Conservation (phyloP, 2,113 vertebrate genomes). For the Vicugna pacos region DNA sequence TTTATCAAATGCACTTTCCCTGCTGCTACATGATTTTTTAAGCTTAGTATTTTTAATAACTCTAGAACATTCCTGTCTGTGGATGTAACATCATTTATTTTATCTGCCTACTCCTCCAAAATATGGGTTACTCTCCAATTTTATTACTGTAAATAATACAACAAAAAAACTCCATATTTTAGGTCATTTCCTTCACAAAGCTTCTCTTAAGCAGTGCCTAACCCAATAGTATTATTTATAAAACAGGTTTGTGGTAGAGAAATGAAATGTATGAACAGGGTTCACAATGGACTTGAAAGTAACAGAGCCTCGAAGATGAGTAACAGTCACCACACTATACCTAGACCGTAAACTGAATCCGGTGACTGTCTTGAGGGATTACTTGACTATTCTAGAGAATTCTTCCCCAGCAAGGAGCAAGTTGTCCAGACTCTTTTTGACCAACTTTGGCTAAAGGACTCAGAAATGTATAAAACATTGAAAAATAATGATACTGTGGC, state of each 20-base stretch:
- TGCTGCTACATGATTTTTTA: neutral
- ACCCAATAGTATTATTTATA: neutral
- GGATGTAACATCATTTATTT: neutral
- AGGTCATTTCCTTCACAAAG: neutral
- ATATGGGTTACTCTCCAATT: conserved; percentile 30
- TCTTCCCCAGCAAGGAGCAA: neutral
- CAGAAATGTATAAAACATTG: neutral
- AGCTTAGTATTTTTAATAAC: conserved; percentile 24
- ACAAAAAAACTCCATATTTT: neutral
- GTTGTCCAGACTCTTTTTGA: neutral
- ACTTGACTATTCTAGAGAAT: neutral
- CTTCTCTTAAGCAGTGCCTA: neutral
- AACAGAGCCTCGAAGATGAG: neutral
- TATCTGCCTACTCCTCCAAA: neutral
- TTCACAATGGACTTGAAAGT: neutral
- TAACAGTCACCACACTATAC: neutral
- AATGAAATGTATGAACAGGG: neutral
- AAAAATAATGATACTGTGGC: neutral
- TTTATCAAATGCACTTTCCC: neutral
- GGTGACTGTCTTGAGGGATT: neutral
- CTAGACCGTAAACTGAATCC: neutral
- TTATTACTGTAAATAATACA: neutral
- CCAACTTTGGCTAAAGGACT: neutral
- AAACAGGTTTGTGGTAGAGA: neutral
- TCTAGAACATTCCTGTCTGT: conserved; percentile 16